These are phyloP conservation scores for Acromyrmex echinatior DNA, from an alignment of 1,140 invertebrate genomes.

Conservation along the genomic window DNA sequence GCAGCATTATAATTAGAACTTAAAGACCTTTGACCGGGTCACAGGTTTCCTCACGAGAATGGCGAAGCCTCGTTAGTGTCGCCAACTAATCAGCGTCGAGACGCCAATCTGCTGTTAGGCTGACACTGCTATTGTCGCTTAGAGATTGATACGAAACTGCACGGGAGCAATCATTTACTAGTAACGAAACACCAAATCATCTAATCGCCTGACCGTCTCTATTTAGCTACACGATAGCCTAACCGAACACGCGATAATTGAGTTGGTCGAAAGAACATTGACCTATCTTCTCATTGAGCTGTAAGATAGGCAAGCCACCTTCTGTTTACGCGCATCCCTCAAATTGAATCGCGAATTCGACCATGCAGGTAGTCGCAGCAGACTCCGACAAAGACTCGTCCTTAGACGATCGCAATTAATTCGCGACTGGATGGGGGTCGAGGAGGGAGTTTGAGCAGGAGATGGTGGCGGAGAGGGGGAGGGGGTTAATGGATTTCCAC, in stretches of 20 bases:
- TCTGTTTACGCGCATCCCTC: conserved; percentile 57
- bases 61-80: conserved; percentile 79
- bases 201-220: conserved; percentile 19
- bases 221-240: neutral
- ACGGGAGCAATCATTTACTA: neutral
- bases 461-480: conserved; percentile 51
- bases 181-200: conserved; percentile 35
- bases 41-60: conserved; percentile 70
- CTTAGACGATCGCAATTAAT: conserved; percentile 85
- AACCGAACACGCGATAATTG: conserved; percentile 36
- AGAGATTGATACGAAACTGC: neutral
- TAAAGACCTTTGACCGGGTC: conserved; percentile 69
- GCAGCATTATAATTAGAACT: conserved; percentile 77
- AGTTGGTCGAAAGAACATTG: conserved; percentile 1
- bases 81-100: conserved; percentile 81
- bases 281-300: conserved; percentile 16
- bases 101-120: conserved; percentile 60
- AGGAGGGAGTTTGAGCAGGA: conserved; percentile 21
- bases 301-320: conserved; percentile 26
- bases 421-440: conserved; percentile 79
- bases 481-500: conserved; percentile 84
- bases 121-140: conserved; percentile 29
- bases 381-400: conserved; percentile 81
- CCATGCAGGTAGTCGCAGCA: conserved; percentile 74
- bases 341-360: conserved; percentile 74